Evolutionary conservation across 1,140 invertebrate species (phyloP), one percentile per base, ranked within the genome.

Genomic region (Aphelenchoides besseyi): DNA sequence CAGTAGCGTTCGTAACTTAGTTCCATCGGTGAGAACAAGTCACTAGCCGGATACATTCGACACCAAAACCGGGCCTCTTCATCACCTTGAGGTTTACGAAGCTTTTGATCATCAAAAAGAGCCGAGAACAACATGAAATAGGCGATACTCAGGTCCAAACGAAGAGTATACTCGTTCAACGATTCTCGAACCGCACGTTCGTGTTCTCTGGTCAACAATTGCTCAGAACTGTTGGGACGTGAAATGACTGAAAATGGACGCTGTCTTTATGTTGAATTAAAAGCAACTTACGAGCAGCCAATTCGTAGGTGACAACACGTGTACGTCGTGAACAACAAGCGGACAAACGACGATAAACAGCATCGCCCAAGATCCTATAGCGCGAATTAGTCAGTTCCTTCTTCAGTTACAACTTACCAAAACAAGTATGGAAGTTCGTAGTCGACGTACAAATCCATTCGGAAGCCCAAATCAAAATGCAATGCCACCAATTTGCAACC

Each of bases 371-470:
- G 54, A 64, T 64, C 69, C 69, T 71, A 16, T 3, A 69, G 18
- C 57, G 61, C 2, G 28, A 57, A 48, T 48, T 23, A 48, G 23
- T 16, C 41, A 23, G 23, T 16, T 23, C 12, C 12, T 23, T 23
- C 3, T 29, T 2, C 68, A 0, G 23, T 12, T 69, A 70, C 29
- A n/a, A 26, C 69, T 28, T 35, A 71, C 73, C 73, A 74, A 72
- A 76, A 74, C 54, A 70, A 32, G 35, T 76, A 74, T 23, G 18
- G 28, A 36, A 75, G 71, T 41, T 74, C 73, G 53, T 78, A 74
- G 5, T 75, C 74, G 12, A 69, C 53, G 35, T 69, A 74, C 29
- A 74, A 30, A 33, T 73, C 33, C 48, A 74, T 18, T 59, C 36
- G 73, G 37, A 74, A 74, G 3, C 71, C 74, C 35, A 75, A 32